These are phyloP conservation scores for Microplitis mediator DNA, from an alignment of 1,140 invertebrate genomes.

Conservation along the genomic window DNA sequence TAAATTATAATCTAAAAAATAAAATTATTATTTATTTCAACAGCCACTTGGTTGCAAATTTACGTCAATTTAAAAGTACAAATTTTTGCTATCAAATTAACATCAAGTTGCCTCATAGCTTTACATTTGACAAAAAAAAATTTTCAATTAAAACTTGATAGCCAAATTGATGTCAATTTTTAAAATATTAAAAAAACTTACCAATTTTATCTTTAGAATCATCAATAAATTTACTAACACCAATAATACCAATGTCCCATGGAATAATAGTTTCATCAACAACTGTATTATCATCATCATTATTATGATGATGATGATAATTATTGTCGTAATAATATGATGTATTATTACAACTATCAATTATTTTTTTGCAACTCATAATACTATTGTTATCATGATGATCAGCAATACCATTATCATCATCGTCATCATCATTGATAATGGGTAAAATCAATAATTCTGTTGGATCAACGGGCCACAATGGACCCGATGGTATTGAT, in stretches of 20 bases:
- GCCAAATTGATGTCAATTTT: not conserved
- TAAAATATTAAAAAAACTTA: not conserved
- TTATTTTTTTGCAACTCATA: too few species aligned
- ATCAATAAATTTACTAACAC: constrained; percentile 46
- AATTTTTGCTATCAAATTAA: too few species aligned
- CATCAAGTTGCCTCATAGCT: too few species aligned
- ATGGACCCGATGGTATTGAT: constrained; percentile 54
- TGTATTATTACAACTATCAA: too few species aligned
- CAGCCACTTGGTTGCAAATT: too few species aligned
- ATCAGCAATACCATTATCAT: too few species aligned
- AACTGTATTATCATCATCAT: constrained; percentile 35
- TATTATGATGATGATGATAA: too few species aligned
- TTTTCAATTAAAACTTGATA: too few species aligned
- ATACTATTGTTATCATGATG: too few species aligned
- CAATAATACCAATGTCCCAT: constrained; percentile 54
- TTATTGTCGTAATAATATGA: too few species aligned
- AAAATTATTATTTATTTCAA: constrained; percentile 26
- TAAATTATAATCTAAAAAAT: constrained; percentile 44
- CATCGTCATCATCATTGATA: constrained; percentile 30
- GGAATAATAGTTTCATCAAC: constrained; percentile 55
- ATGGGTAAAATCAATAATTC: constrained; percentile 45
- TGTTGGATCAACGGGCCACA: constrained; percentile 53
- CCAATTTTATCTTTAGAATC: constrained; percentile 35
- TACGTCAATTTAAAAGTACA: too few species aligned
- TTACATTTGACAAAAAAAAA: too few species aligned